Percentiles rank a stretch among this genome's conserved stretches.
Conservation (phyloP, 23 tunicate genomes). For the Pegea sp. region DNA sequence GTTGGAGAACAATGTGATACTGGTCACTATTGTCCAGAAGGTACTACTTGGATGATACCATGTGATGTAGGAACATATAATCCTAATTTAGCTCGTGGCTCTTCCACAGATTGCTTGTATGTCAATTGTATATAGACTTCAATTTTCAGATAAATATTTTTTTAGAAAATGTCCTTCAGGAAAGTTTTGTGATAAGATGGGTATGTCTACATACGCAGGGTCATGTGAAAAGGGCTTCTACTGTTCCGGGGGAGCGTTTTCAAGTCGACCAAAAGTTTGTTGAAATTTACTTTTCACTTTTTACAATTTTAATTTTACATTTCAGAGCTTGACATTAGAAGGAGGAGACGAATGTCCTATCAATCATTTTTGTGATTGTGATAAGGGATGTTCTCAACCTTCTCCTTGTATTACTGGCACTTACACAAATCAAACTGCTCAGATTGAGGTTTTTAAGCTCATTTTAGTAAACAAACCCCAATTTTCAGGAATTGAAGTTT, state of each 20-base stretch:
- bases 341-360: slow-evolving; percentile 60
- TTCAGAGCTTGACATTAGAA: slow-evolving; percentile 9
- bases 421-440: slow-evolving; percentile 35
- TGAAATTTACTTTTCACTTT: too few species aligned
- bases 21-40: slow-evolving; percentile 68
- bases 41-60: slow-evolving; percentile 31
- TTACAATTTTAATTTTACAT: too few species aligned
- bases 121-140: background rate
- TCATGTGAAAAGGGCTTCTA: slow-evolving; percentile 46
- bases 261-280: slow-evolving; percentile 37
- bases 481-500: background rate
- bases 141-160: background rate
- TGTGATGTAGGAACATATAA: slow-evolving; percentile 53
- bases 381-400: slow-evolving; percentile 19
- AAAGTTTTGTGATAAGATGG: slow-evolving; percentile 30
- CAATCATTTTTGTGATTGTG: slow-evolving; percentile 38
- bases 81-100: slow-evolving; percentile 14
- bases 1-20: slow-evolving; percentile 39
- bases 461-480: background rate
- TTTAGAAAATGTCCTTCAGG: slow-evolving; percentile 37
- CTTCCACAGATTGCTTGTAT: slow-evolving; percentile 37
- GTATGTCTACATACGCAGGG: slow-evolving; percentile 18
- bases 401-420: slow-evolving; percentile 43
- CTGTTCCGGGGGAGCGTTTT: slow-evolving; percentile 58
- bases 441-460: slow-evolving; percentile 18